These are phyloP conservation scores for Anolis carolinensis DNA, from an alignment of 2,113 vertebrate genomes.

Conservation along the genomic window DNA sequence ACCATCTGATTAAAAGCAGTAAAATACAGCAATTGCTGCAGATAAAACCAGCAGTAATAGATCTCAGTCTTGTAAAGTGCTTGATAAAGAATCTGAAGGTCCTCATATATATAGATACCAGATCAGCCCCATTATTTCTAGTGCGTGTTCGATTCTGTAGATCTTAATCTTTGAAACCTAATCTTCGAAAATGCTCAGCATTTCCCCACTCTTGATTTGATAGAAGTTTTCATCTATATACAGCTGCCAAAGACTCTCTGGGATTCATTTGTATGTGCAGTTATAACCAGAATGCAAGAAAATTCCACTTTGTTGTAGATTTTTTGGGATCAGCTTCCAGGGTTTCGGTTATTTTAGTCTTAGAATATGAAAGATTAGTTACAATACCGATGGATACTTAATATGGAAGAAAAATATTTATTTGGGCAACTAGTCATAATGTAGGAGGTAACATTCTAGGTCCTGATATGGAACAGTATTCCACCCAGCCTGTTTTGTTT, in stretches of 20 bases:
- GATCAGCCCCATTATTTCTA: background rate
- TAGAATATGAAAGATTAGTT: background rate
- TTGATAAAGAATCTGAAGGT: no score
- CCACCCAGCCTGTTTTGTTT: slow-evolving; percentile 4
- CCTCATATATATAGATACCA: no score
- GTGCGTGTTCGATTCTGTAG: background rate
- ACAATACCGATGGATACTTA: background rate
- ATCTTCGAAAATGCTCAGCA: background rate
- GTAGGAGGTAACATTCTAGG: slow-evolving; percentile 2
- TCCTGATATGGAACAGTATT: no score
- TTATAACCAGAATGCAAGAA: background rate
- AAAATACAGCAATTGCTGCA: no score
- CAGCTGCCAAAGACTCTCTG: background rate
- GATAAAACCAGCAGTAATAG: no score
- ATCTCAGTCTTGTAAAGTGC: no score
- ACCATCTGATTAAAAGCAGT: no score
- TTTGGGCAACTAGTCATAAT: slow-evolving; percentile 8
- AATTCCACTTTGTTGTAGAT: background rate
- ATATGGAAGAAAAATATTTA: slow-evolving; percentile 9
- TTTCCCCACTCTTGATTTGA: background rate
- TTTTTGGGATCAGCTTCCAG: background rate
- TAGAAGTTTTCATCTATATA: background rate
- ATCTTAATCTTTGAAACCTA: background rate
- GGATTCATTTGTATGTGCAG: background rate
- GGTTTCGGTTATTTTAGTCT: background rate